Evolutionary conservation across 2,888 invertebrate genomes (phyloP).

Genomic region (Noctua fimbriata): DNA sequence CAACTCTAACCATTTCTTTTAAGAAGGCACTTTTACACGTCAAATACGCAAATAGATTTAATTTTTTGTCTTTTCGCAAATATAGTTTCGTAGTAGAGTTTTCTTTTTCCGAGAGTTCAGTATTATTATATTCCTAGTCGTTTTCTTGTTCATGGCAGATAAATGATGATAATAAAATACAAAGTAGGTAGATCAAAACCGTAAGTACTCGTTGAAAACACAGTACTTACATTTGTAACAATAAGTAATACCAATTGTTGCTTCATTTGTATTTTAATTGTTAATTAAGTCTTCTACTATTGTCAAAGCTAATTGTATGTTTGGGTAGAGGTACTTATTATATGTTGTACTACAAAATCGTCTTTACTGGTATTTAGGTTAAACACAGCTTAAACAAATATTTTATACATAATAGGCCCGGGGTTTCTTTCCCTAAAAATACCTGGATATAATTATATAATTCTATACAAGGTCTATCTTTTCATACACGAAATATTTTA

Average conservation of each 20-base stretch:
- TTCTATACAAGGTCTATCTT: no score
- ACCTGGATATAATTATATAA: background rate
- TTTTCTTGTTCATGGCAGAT: background rate
- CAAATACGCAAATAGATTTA: background rate
- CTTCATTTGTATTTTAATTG: conserved; percentile 5
- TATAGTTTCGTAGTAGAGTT: background rate
- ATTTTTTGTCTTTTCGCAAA: background rate
- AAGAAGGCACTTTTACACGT: background rate
- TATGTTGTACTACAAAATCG: background rate
- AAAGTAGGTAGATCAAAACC: background rate
- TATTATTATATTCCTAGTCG: background rate
- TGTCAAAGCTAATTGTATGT: conserved; percentile 13
- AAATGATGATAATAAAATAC: background rate
- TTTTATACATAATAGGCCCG: background rate
- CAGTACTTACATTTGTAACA: background rate
- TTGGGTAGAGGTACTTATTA: background rate
- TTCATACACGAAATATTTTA: no score
- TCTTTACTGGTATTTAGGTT: background rate
- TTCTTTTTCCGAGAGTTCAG: background rate
- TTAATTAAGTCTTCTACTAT: conserved; percentile 6
- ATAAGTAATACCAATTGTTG: conserved; percentile 2
- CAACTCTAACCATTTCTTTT: background rate
- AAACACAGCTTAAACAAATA: background rate
- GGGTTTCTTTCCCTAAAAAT: background rate
- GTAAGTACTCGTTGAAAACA: background rate